A percentile compares a stretch with the other conserved stretches of the same genome.
Conservation (phyloP, 2,797 vertebrate genomes). For the Cirrhinus molitorella region DNA sequence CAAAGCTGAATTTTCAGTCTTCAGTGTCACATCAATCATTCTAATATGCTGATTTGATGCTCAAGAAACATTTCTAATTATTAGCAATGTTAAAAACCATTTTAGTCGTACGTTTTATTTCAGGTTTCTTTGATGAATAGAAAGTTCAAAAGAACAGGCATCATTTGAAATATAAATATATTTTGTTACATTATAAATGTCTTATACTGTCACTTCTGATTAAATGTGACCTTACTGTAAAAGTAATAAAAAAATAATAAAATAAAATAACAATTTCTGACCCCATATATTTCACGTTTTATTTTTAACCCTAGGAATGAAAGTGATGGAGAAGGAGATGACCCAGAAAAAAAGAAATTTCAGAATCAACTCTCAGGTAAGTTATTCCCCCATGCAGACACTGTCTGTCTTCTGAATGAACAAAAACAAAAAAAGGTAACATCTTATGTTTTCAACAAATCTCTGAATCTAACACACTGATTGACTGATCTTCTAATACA, state of each 20-base stretch:
- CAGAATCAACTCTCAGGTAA: slow-evolving; percentile 97
- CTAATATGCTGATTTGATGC: neutral
- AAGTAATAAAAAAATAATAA: too few species aligned
- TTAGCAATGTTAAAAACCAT: neutral
- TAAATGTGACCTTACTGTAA: neutral
- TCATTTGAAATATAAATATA: neutral
- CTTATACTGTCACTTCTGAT: neutral
- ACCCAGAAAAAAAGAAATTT: slow-evolving; percentile 98
- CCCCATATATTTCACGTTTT: too few species aligned
- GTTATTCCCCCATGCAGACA: slow-evolving; percentile 19
- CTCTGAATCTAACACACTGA: neutral
- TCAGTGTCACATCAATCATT: neutral
- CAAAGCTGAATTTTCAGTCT: neutral
- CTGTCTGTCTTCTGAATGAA: too few species aligned
- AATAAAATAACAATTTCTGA: too few species aligned
- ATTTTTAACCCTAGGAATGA: slow-evolving; percentile 86
- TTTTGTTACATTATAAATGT: neutral
- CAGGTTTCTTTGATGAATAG: neutral
- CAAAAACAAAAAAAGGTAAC: too few species aligned
- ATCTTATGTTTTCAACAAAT: neutral
- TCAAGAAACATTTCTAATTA: neutral
- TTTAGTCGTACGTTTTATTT: neutral
- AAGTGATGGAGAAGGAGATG: slow-evolving; percentile 90
- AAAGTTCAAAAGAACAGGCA: neutral
- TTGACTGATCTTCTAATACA: slow-evolving; percentile 62